These are phyloP conservation scores for Euphonia xanthogaster DNA, from an alignment of 2,797 vertebrate species.

Conservation along the genomic window DNA sequence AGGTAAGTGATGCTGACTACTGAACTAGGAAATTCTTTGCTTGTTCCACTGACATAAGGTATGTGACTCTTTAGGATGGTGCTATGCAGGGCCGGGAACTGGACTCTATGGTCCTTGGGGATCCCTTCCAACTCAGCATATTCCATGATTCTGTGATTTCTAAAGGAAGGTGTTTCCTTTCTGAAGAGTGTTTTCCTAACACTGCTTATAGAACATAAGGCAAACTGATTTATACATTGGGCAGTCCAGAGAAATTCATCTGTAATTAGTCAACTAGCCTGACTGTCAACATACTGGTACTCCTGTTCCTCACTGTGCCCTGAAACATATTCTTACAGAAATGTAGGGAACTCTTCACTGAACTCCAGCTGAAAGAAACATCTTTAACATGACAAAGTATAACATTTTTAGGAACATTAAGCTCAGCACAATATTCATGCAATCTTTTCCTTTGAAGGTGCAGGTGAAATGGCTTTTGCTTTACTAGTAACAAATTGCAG, in stretches of 20 bases:
- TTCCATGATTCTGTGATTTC: not conserved
- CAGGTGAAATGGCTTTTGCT: not conserved
- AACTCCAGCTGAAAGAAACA: not conserved
- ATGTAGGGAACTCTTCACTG: not conserved
- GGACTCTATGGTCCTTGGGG: not conserved
- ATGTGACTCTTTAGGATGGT: not conserved
- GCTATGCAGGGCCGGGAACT: not conserved
- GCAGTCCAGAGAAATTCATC: not conserved
- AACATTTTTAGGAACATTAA: not conserved
- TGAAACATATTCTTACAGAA: not conserved
- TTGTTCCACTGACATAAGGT: not conserved
- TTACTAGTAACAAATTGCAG: not conserved
- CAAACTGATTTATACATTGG: not conserved
- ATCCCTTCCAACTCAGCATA: not conserved
- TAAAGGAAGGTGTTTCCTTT: not conserved
- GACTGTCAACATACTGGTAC: not conserved
- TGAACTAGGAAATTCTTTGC: not conserved
- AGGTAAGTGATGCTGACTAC: not conserved
- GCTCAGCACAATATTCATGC: not conserved
- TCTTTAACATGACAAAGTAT: not conserved
- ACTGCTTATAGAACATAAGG: not conserved
- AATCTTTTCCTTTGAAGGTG: not conserved
- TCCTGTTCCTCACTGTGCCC: not conserved
- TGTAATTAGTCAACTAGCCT: not conserved
- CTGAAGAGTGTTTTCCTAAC: not conserved